Evolutionary conservation across 2,113 vertebrate genomes (phyloP), one percentile per base, ranked within the genome.

Genomic region (Scartelaos histophorus): DNA sequence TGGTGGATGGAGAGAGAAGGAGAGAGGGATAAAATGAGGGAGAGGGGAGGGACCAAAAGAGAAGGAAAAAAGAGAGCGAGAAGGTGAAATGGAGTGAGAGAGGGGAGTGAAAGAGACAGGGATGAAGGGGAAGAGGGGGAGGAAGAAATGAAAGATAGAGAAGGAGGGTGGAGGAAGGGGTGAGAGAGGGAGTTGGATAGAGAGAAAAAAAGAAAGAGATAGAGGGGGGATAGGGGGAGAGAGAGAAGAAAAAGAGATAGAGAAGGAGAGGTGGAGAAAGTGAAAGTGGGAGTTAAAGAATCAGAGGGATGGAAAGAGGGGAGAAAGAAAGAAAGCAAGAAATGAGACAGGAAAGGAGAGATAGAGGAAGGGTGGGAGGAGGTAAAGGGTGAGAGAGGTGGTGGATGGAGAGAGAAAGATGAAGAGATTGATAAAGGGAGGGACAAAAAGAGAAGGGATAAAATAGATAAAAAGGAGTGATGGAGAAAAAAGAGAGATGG

Each of bases 171-270:
- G 45, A 65, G 57, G 66, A 72, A 66, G 71, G 58, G 78, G 67
- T 67, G 62, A 29, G 13, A 45, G 69, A 57, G 74, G 1, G 77
- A 73, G 86, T 83, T 86, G 83, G 86, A n/a, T n/a, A n/a, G n/a
- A n/a, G n/a, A n/a, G n/a, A n/a, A n/a, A n/a, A n/a, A n/a, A n/a
- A n/a, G n/a, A n/a, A n/a, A 86, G 81, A 13, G 11, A 17, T 45
- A 58, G 72, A 38, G 60, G 60, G 67, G 72, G 65, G 71, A 54
- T 78, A 70, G 67, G n/a, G n/a, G n/a, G n/a, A n/a, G n/a, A n/a
- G n/a, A n/a, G n/a, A n/a, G n/a, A n/a, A 66, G 16, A 54, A 58
- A 72, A 38, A 66, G 45, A 2, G 3, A 13, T 11, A 2, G 60
- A 69, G 74, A 67, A 29, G 29, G 71, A 64, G 80, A 69, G 67